Evolutionary conservation across 2,113 vertebrate species (phyloP).

Genomic region (Hippocampus barbouri): DNA sequence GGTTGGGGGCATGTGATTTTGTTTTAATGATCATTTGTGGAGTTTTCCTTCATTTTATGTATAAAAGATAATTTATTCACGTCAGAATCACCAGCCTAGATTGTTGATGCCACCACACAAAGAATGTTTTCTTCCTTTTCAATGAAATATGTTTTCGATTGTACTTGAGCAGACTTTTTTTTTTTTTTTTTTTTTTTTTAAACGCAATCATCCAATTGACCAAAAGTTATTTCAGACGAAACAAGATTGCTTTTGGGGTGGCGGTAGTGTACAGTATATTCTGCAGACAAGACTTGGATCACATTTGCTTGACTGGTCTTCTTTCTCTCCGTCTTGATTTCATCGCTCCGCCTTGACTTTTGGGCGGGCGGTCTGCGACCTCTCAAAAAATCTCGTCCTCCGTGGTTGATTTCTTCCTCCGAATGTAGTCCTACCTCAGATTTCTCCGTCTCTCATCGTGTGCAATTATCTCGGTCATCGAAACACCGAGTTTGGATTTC

Average conservation of each 20-base stretch:
- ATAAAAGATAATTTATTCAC: not conserved
- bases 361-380: not conserved
- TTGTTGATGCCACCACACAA: too few relatives aligned
- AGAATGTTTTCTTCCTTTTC: too few relatives aligned
- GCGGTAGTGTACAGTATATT: too few relatives aligned
- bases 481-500: conserved; percentile 24
- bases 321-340: not conserved
- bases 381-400: not conserved
- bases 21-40: not conserved
- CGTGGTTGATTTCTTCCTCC: not conserved
- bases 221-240: too few relatives aligned
- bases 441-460: conserved; percentile 73
- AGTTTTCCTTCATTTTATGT: not conserved
- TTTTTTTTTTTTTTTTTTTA: too few relatives aligned
- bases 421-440: conserved; percentile 92
- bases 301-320: not conserved
- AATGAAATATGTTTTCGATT: not conserved
- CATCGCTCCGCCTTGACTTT: not conserved
- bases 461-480: conserved; percentile 57
- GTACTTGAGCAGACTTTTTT: not conserved
- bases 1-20: not conserved
- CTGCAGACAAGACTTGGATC: too few relatives aligned
- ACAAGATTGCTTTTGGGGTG: too few relatives aligned
- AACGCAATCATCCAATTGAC: too few relatives aligned
- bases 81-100: not conserved